phyloP scores from a whole-genome alignment of 2,113 vertebrate genomes.

The Silurus meridionalis region DNA sequence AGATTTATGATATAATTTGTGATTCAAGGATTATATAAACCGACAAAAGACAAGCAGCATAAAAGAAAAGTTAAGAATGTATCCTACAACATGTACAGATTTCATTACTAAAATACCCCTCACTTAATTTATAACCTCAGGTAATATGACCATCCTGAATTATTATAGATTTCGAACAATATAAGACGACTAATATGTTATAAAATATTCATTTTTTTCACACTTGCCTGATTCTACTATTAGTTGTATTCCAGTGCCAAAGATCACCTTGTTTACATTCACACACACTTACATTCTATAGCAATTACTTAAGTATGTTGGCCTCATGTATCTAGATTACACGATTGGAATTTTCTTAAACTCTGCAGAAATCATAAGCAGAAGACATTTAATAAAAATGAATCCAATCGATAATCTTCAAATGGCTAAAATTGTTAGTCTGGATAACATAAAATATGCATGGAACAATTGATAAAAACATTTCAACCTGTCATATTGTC shows the following conservation, averaged over 20 bases:
- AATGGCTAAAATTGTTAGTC: not conserved
- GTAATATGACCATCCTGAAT: not conserved
- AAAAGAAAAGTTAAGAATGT: too few relatives aligned
- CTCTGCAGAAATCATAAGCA: not conserved
- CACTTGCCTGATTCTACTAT: slow-evolving; percentile 45
- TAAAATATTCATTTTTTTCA: not conserved
- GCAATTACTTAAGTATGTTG: not conserved
- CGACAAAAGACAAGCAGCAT: too few relatives aligned
- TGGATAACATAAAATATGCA: not conserved
- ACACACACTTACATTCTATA: slow-evolving; percentile 4
- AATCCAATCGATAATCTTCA: not conserved
- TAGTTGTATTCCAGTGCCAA: slow-evolving; percentile 46
- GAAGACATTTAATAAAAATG: not conserved
- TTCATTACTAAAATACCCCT: too few relatives aligned
- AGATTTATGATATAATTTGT: too few relatives aligned
- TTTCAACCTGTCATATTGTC: too few relatives aligned
- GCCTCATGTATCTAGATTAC: not conserved
- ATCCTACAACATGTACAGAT: too few relatives aligned
- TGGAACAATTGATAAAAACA: too few relatives aligned
- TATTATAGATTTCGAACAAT: not conserved
- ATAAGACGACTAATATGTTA: not conserved
- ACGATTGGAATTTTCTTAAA: not conserved
- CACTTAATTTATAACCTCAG: too few relatives aligned
- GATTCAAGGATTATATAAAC: too few relatives aligned
- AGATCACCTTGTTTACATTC: slow-evolving; percentile 32